Conservation (phyloP, 2,113 vertebrate species). For the Dipodomys stephensi region DNA sequence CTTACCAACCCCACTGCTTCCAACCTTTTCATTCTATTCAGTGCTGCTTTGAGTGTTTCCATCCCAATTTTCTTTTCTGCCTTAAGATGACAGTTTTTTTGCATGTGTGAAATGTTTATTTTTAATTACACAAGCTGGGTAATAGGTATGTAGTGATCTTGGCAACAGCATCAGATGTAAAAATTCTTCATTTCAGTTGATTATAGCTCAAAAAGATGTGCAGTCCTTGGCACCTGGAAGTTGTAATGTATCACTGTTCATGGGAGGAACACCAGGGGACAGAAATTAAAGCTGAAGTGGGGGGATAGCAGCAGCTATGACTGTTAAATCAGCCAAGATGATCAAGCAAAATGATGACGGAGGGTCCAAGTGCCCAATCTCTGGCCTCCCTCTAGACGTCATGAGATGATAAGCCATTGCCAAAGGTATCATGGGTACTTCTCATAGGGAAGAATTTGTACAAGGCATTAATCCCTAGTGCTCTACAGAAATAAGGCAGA, state of each 20-base stretch:
- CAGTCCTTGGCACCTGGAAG: conserved; percentile 78
- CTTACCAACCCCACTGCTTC: conserved; percentile 15
- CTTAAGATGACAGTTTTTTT: conserved; percentile 70
- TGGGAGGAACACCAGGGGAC: conserved; percentile 61
- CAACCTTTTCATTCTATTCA: conserved; percentile 70
- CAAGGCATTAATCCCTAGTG: background rate
- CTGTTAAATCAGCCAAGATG: conserved; percentile 34
- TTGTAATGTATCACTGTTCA: conserved; percentile 76
- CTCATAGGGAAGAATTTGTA: background rate
- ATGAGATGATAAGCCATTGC: background rate
- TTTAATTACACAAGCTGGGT: conserved; percentile 80
- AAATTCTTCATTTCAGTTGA: conserved; percentile 81
- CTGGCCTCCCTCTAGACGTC: background rate
- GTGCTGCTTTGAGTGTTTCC: conserved; percentile 62
- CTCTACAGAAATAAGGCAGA: background rate
- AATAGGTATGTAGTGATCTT: conserved; percentile 77
- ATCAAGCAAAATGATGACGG: background rate
- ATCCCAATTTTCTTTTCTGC: conserved; percentile 69
- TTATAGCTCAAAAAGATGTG: conserved; percentile 78
- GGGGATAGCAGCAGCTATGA: conserved; percentile 17
- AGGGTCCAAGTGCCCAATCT: background rate
- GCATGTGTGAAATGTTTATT: conserved; percentile 74
- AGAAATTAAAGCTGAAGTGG: conserved; percentile 70
- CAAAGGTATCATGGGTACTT: background rate
- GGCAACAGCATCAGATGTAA: conserved; percentile 68